Conservation (phyloP, 2,113 vertebrate genomes). For the Chamaetylas fuelleborni region DNA sequence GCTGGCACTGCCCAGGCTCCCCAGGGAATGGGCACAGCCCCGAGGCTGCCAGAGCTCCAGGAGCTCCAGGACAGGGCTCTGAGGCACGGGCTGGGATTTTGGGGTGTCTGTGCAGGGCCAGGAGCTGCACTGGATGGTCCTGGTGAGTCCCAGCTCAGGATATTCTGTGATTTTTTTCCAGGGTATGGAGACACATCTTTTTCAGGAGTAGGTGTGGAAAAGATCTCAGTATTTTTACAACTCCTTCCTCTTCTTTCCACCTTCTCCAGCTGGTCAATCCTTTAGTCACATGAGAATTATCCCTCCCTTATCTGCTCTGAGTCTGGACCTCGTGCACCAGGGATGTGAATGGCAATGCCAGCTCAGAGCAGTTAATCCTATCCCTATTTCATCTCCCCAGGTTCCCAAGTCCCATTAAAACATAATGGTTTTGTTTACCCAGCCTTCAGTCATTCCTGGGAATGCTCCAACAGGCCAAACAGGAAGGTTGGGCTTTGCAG, state of each 20-base stretch:
- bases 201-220: background rate
- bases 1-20: no score
- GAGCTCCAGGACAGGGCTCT: background rate
- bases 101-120: background rate
- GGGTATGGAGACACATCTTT: background rate
- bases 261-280: background rate
- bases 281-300: background rate
- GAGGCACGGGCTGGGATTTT: background rate
- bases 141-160: background rate
- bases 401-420: background rate
- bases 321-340: background rate
- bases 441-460: background rate
- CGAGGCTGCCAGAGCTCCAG: background rate
- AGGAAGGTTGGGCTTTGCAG: background rate
- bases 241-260: background rate
- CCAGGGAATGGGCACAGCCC: no score
- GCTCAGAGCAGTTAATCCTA: background rate
- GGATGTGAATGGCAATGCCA: background rate
- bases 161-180: background rate
- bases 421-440: constrained; percentile 30
- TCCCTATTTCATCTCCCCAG: background rate
- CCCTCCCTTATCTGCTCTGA: background rate
- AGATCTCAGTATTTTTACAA: background rate
- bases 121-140: background rate
- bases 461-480: background rate